Percentiles rank a stretch among this genome's conserved stretches.
Evolutionary conservation across 1,140 invertebrate species (phyloP).

Genomic region (Sycophaga agraensis): DNA sequence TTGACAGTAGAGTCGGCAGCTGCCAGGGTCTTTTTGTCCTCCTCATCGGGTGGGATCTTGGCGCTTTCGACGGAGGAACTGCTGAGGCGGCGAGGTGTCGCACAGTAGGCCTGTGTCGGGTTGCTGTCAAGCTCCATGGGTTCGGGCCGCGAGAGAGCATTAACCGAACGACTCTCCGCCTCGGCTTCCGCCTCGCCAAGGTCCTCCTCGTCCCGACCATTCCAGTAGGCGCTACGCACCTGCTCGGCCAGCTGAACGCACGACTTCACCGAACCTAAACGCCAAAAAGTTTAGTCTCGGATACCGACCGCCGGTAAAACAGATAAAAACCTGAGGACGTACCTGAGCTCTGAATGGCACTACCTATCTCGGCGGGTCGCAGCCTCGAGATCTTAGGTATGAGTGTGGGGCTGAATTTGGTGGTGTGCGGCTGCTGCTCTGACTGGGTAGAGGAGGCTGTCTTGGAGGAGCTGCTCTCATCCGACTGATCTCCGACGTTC

Average conservation of each 20-base stretch:
- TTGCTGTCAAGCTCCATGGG: constrained; percentile 48
- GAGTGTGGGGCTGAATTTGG: constrained; percentile 58
- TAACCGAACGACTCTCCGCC: constrained; percentile 8
- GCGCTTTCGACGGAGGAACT: constrained; percentile 55
- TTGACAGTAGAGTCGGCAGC: constrained; percentile 51
- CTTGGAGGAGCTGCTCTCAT: constrained; percentile 28
- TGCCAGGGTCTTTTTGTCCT: constrained; percentile 48
- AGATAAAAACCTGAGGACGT: no score
- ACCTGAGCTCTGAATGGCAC: constrained; percentile 52
- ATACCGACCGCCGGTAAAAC: no score
- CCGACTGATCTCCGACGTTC: constrained; percentile 6
- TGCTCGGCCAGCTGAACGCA: constrained; percentile 17
- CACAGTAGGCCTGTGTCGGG: constrained; percentile 49
- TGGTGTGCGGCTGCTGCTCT: constrained; percentile 25
- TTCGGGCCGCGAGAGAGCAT: constrained; percentile 31
- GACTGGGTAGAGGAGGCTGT: constrained; percentile 32
- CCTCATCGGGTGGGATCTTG: constrained; percentile 52
- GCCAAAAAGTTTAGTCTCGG: no score
- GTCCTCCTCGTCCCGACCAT: constrained; percentile 37
- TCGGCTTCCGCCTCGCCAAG: constrained; percentile 26
- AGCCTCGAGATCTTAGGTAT: constrained; percentile 68
- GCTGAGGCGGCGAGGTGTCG: constrained; percentile 50
- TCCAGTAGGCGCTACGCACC: constrained; percentile 37
- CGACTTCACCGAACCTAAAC: constrained; percentile 8
- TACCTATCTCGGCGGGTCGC: constrained; percentile 63